phyloP scores from a whole-genome alignment of 2,113 vertebrate genomes.

The Platichthys flesus region DNA sequence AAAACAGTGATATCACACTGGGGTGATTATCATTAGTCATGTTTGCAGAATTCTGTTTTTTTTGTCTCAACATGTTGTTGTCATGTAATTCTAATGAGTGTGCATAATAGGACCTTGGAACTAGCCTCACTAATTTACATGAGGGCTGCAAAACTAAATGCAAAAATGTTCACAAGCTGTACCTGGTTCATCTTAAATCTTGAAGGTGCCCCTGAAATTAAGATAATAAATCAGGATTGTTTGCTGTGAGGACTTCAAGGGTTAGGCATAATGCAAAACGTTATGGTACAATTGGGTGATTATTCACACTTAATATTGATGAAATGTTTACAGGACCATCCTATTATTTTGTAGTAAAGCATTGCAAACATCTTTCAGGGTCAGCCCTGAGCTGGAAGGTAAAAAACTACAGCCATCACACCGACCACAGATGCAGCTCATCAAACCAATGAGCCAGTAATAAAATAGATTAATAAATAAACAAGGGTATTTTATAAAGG shows the following conservation, averaged over 20 bases:
- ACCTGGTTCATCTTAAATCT: neutral
- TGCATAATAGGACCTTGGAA: neutral
- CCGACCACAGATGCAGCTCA: conserved; percentile 13
- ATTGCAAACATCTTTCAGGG: neutral
- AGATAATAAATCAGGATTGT: neutral
- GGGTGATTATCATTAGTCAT: neutral
- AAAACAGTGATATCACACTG: neutral
- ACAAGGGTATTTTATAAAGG: conserved; percentile 2
- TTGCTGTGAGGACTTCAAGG: neutral
- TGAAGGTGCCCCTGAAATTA: neutral
- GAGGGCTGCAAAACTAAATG: neutral
- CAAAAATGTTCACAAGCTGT: neutral
- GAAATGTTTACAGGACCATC: neutral
- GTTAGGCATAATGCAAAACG: neutral
- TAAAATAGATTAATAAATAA: neutral
- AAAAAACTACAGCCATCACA: conserved; percentile 34
- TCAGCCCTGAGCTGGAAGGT: neutral
- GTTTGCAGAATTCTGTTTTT: neutral
- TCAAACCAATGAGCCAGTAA: conserved; percentile 43
- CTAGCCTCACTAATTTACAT: neutral
- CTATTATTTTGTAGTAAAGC: conserved; percentile 1
- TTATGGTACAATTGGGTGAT: neutral
- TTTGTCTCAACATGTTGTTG: neutral
- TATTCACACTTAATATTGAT: neutral
- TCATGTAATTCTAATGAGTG: neutral